These are phyloP conservation scores for Matsumyia berberina DNA, from an alignment of 2,888 invertebrate genomes.

Conservation along the genomic window DNA sequence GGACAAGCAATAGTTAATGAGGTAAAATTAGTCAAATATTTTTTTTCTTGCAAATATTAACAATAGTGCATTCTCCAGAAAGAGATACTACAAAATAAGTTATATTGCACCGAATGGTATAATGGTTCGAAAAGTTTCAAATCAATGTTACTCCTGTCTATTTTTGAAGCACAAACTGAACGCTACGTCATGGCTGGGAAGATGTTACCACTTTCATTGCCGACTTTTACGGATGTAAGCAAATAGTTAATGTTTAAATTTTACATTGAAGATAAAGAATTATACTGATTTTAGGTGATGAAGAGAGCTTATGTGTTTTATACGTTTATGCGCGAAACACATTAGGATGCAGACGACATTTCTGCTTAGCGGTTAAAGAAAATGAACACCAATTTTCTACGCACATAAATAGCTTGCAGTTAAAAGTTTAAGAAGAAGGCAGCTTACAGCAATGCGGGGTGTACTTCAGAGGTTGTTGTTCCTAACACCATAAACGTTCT, in stretches of 20 bases:
- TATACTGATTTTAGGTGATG: slow-evolving; percentile 25
- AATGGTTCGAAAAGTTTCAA: slow-evolving; percentile 27
- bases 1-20: slow-evolving; percentile 11
- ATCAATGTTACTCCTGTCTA: slow-evolving; percentile 40
- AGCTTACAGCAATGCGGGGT: too few relatives aligned
- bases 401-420: too few relatives aligned
- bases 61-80: slow-evolving; percentile 11
- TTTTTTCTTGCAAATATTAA: not conserved
- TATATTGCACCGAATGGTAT: slow-evolving; percentile 57
- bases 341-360: not conserved
- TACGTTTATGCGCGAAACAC: slow-evolving; percentile 35
- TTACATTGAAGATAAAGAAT: not conserved
- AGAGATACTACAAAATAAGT: slow-evolving; percentile 1
- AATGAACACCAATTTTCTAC: too few relatives aligned
- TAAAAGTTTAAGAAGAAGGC: too few relatives aligned
- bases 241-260: not conserved
- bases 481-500: too few relatives aligned
- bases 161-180: slow-evolving; percentile 33
- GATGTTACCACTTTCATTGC: slow-evolving; percentile 46
- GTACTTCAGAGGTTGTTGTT: too few relatives aligned
- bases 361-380: too few relatives aligned
- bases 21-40: not conserved
- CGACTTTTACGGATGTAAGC: slow-evolving; percentile 44
- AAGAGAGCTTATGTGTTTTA: slow-evolving; percentile 49
- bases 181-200: slow-evolving; percentile 42